Conservation (phyloP, 1,140 invertebrate species). For the Heliconius nattereri region DNA sequence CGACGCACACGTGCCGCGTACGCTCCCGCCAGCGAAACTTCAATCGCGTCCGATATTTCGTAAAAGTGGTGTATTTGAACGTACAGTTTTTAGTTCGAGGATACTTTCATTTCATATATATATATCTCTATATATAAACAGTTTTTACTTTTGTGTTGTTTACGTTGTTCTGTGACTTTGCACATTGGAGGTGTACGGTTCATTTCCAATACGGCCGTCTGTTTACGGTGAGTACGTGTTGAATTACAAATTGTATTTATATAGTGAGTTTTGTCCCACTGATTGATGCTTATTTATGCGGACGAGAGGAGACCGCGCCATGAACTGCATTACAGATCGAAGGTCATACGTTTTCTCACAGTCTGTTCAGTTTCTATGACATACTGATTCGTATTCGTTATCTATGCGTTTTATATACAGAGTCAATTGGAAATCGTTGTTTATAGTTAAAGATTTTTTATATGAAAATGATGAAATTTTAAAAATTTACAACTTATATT, state of each 20-base stretch:
- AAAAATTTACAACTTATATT: background rate
- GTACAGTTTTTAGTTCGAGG: constrained; percentile 53
- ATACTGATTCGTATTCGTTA: constrained; percentile 35
- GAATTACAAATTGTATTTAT: constrained; percentile 70
- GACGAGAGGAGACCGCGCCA: constrained; percentile 64
- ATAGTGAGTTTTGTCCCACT: constrained; percentile 60
- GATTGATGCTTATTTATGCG: constrained; percentile 76
- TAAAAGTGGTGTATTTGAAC: constrained; percentile 63
- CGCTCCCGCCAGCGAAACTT: constrained; percentile 63
- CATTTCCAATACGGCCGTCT: constrained; percentile 72
- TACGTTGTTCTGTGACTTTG: constrained; percentile 68
- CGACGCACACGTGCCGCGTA: constrained; percentile 50
- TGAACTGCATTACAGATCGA: constrained; percentile 68
- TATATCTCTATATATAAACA: constrained; percentile 40
- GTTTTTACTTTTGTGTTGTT: constrained; percentile 73
- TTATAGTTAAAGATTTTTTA: background rate
- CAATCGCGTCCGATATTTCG: constrained; percentile 59
- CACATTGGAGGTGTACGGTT: constrained; percentile 74
- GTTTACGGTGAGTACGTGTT: constrained; percentile 72
- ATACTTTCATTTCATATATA: constrained; percentile 61
- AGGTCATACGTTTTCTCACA: constrained; percentile 62
- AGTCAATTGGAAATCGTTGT: background rate
- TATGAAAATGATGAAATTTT: background rate
- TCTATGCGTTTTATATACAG: constrained; percentile 15
- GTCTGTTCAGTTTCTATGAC: constrained; percentile 53